Evolutionary conservation across 2,797 vertebrate genomes (phyloP).

Genomic region (Sebastolobus altivelis): DNA sequence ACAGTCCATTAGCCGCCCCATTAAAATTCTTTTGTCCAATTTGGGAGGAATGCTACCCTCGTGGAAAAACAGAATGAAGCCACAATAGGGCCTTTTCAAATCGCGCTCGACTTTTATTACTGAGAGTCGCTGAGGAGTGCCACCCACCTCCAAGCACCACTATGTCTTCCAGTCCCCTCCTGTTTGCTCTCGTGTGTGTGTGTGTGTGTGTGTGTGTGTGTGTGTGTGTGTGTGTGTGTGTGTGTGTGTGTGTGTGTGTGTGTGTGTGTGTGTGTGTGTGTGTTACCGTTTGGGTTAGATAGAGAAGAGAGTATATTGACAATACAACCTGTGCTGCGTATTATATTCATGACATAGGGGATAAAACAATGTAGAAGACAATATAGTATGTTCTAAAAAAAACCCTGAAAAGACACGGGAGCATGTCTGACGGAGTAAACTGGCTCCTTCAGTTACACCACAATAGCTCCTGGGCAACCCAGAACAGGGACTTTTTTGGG

Average conservation of each 20-base stretch:
- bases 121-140: constrained; percentile 76
- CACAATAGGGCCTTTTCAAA: constrained; percentile 84
- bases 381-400: background rate
- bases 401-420: no score
- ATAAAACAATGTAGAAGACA: background rate
- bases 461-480: no score
- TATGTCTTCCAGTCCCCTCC: constrained; percentile 50
- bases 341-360: background rate
- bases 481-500: background rate
- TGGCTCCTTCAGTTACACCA: background rate
- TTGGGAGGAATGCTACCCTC: constrained; percentile 86
- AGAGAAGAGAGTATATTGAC: background rate
- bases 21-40: constrained; percentile 90
- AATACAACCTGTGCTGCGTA: constrained; percentile 2
- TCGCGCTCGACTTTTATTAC: constrained; percentile 82
- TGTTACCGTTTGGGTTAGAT: background rate
- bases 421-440: background rate
- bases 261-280: constrained; percentile 31
- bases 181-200: constrained; percentile 28
- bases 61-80: constrained; percentile 81
- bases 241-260: constrained; percentile 30
- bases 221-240: constrained; percentile 25
- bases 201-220: constrained; percentile 29
- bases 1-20: constrained; percentile 85
- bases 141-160: constrained; percentile 73